A percentile compares a stretch with the other conserved stretches of the same genome.
phyloP scores from a whole-genome alignment of 2,797 vertebrate species.

The Tadarida brasiliensis region DNA sequence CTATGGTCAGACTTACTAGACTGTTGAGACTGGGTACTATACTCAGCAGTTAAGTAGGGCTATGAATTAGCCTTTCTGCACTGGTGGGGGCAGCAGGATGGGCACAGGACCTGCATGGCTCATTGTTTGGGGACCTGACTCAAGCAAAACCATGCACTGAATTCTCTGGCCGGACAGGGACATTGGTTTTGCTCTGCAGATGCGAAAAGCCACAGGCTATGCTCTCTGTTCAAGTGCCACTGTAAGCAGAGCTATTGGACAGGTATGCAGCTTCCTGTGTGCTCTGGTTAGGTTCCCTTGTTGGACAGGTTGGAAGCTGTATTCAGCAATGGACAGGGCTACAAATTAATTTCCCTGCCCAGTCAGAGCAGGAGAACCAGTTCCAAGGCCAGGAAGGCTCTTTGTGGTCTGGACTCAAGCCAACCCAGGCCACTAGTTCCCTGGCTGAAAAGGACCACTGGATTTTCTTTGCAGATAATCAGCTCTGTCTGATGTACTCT shows the following conservation, averaged over 20 bases:
- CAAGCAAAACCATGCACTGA: not conserved
- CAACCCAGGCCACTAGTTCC: not conserved
- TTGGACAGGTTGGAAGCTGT: not conserved
- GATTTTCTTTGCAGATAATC: not conserved
- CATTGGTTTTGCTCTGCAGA: not conserved
- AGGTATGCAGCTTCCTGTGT: not conserved
- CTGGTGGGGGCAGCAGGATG: not conserved
- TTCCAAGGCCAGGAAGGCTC: not conserved
- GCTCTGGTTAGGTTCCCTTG: not conserved
- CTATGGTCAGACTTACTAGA: not conserved
- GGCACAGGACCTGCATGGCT: not conserved
- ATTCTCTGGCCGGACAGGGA: not conserved
- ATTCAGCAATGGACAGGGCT: not conserved
- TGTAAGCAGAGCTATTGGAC: not conserved
- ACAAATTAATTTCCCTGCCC: not conserved
- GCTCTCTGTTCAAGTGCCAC: not conserved
- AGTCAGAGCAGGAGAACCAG: not conserved
- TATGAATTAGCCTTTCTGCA: not conserved
- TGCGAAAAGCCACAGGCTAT: not conserved
- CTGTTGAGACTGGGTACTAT: not conserved
- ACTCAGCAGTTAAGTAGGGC: not conserved
- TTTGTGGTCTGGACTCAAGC: not conserved
- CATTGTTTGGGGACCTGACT: not conserved
- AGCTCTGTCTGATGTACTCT: not conserved
- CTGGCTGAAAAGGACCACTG: not conserved